Evolutionary conservation across 2,797 vertebrate genomes (phyloP).

Genomic region (Galaxias olidus): DNA sequence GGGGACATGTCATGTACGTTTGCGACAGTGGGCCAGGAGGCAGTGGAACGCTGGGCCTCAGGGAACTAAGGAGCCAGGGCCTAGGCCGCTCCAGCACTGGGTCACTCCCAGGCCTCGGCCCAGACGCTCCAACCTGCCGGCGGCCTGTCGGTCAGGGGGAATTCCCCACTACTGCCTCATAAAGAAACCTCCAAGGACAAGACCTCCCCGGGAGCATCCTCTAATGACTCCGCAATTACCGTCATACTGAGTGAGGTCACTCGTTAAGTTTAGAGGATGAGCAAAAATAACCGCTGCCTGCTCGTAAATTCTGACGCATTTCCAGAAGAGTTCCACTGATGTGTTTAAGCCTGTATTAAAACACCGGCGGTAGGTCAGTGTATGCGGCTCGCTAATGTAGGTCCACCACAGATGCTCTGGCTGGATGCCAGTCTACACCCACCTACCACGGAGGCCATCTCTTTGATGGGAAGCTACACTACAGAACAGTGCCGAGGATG

Average conservation of each 20-base stretch:
- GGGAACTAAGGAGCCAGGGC: slow-evolving; percentile 36
- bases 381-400: too few species aligned
- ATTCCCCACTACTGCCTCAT: slow-evolving; percentile 18
- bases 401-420: too few species aligned
- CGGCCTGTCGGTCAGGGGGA: slow-evolving; percentile 20
- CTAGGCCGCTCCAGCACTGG: slow-evolving; percentile 47
- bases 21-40: slow-evolving; percentile 27
- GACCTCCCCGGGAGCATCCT: slow-evolving; percentile 52
- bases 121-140: too few species aligned
- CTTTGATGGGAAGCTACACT: too few species aligned
- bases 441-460: too few species aligned
- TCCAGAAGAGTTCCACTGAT: too few species aligned
- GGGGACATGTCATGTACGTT: slow-evolving; percentile 34
- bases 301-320: slow-evolving; percentile 13
- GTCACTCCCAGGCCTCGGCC: slow-evolving; percentile 34
- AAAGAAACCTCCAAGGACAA: slow-evolving; percentile 60
- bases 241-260: slow-evolving; percentile 48
- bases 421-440: too few species aligned
- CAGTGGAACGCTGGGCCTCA: slow-evolving; percentile 31
- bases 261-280: slow-evolving; percentile 44
- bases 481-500: too few species aligned
- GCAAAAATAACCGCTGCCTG: slow-evolving; percentile 39
- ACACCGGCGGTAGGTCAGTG: too few species aligned
- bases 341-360: too few species aligned
- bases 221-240: slow-evolving; percentile 58